Base-by-base conservation (phyloP, 1,140 invertebrate species). In the Drosophila carrolli region DNA sequence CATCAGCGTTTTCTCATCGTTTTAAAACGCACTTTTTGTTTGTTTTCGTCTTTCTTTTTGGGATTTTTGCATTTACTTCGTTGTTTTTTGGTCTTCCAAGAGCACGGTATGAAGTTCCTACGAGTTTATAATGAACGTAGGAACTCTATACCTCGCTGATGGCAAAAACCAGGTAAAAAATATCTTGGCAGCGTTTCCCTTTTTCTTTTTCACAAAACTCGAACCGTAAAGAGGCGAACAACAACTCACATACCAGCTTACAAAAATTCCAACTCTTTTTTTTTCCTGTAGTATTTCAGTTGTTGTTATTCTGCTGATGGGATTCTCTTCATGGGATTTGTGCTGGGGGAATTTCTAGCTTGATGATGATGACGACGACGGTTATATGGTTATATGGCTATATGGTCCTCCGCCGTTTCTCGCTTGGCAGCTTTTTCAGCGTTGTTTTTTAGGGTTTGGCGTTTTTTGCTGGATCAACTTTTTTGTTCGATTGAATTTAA, bases 51-150 rank as follows among this genome's bases (percentile, higher is more conserved):
- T 47, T 59, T 7, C 40, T 41, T 54, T 27, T 57, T 13, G 16
- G 35, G 35, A 75, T 46, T 47, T 48, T 63, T 47, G n/a, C 6
- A 51, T 47, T 61, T 61, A 48, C n/a, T 53, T 47, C 63, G 91
- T 88, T 91, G 91, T 80, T 56, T 90, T 80, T 89, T 76, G 91
- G 90, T 85, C 81, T 90, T 93, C 90, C 89, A 92, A 92, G 91
- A 92, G 91, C 91, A 92, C 91, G 91, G 91, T 92, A 92, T 92
- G 91, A 92, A 92, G 91, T 92, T 92, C 91, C 91, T 92, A 92
- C 91, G 83, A 88, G 81, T 91, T 83, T 88, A 81, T 86, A 79
- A 89, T 88, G 74, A 84, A 91, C 88, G 91, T 92, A 92, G 91
- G 91, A 92, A 92, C 91, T 92, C 91, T 92, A 92, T 92, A 92